Evolutionary conservation across 2,113 vertebrate species (phyloP).

Genomic region (Rhagologus leucostigma): DNA sequence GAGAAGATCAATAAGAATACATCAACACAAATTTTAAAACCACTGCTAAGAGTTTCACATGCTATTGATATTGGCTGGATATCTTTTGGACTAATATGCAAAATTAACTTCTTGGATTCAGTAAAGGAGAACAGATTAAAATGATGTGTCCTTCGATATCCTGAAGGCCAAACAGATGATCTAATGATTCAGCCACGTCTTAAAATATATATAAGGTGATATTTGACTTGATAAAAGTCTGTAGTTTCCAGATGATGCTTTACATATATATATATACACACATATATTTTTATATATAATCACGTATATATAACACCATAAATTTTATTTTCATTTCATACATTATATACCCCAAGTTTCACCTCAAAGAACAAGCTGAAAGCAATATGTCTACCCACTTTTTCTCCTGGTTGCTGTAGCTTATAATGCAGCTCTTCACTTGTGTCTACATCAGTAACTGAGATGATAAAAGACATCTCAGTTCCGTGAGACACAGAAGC

Average conservation of each 20-base stretch:
- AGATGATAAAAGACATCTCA: not conserved
- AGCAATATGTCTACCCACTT: not conserved
- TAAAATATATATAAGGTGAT: not conserved
- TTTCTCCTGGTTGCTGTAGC: not conserved
- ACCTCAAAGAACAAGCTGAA: not conserved
- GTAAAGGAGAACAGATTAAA: not conserved
- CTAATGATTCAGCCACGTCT: not conserved
- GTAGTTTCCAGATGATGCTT: not conserved
- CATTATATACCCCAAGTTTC: not conserved
- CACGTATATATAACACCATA: not conserved
- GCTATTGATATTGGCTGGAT: not conserved
- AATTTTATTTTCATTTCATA: not conserved
- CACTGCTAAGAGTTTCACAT: not conserved
- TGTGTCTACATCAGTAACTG: not conserved
- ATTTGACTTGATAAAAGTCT: not conserved
- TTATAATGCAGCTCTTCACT: not conserved
- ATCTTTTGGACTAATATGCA: not conserved
- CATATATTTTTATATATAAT: not conserved
- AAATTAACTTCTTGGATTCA: not conserved
- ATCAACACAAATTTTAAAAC: not conserved
- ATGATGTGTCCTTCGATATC: not conserved
- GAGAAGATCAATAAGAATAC: not conserved
- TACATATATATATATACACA: not conserved
- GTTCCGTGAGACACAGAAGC: not conserved
- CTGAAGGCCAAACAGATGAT: not conserved